These are phyloP conservation scores for Pygocentrus nattereri DNA, from an alignment of 2,797 vertebrate species.

Conservation along the genomic window DNA sequence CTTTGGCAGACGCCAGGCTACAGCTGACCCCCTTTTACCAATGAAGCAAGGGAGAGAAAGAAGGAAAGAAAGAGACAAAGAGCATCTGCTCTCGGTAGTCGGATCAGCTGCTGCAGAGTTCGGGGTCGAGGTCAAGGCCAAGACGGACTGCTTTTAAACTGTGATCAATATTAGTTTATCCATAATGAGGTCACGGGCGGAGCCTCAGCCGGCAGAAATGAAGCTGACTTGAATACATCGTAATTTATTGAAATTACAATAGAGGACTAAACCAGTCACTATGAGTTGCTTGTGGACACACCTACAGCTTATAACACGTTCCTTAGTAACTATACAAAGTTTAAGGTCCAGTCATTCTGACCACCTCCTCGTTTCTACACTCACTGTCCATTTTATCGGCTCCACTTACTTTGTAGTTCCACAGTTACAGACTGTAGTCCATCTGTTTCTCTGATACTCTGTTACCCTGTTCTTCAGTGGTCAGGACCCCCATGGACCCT, in stretches of 20 bases:
- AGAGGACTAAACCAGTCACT: background rate
- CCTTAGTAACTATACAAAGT: too few species aligned
- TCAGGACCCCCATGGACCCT: too few species aligned
- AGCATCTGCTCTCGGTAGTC: background rate
- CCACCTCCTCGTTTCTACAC: too few species aligned
- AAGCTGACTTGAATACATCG: background rate
- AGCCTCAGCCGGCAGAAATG: background rate
- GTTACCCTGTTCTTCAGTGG: too few species aligned
- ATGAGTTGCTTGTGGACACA: background rate
- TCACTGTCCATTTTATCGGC: too few species aligned
- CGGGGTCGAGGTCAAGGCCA: constrained; percentile 25
- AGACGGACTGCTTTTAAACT: background rate
- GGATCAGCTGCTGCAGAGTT: constrained; percentile 7
- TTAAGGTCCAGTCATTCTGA: too few species aligned
- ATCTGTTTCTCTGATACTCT: too few species aligned
- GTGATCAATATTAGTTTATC: constrained; percentile 9
- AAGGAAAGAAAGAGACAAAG: background rate
- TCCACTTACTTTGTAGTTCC: too few species aligned
- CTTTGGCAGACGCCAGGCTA: constrained; percentile 60
- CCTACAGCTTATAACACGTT: background rate
- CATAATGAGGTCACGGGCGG: background rate
- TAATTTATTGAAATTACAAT: background rate
- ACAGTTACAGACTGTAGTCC: too few species aligned
- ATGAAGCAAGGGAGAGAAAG: background rate
- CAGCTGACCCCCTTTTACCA: constrained; percentile 33